Conservation (phyloP, 2,888 invertebrate genomes). For the Vesta saturnalis region DNA sequence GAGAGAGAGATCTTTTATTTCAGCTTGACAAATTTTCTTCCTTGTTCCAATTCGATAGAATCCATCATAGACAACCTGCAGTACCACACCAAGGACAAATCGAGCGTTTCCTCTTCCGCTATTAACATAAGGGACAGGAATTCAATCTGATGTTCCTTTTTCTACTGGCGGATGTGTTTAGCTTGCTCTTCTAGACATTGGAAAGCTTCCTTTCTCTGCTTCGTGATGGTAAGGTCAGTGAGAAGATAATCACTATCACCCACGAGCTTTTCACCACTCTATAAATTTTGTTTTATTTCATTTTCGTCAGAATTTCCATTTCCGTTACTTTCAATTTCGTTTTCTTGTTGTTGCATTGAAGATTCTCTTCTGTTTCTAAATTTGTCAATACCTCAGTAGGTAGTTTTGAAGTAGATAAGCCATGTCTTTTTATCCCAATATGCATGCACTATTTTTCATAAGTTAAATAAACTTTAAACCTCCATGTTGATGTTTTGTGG, state of each 20-base stretch:
- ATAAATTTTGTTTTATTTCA: not conserved
- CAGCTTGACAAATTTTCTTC: not conserved
- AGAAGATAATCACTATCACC: not conserved
- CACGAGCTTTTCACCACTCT: not conserved
- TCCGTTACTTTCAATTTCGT: not conserved
- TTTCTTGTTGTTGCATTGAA: not conserved
- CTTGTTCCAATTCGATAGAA: not conserved
- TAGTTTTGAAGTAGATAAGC: not conserved
- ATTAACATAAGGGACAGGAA: no score
- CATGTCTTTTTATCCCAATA: not conserved
- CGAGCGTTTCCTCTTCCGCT: no score
- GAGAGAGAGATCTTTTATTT: no score
- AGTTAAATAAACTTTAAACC: conserved; percentile 12
- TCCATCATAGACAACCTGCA: not conserved
- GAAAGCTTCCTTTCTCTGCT: no score
- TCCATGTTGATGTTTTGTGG: conserved; percentile 23
- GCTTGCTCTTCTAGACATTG: no score
- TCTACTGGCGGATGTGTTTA: no score
- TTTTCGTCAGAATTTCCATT: not conserved
- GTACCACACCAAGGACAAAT: no score
- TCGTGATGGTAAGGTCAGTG: not conserved
- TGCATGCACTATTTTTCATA: not conserved
- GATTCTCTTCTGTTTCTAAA: not conserved
- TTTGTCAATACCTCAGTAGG: not conserved
- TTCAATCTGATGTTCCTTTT: no score